Conservation (phyloP, 2,888 invertebrate genomes). For the Flexamia atlantica region DNA sequence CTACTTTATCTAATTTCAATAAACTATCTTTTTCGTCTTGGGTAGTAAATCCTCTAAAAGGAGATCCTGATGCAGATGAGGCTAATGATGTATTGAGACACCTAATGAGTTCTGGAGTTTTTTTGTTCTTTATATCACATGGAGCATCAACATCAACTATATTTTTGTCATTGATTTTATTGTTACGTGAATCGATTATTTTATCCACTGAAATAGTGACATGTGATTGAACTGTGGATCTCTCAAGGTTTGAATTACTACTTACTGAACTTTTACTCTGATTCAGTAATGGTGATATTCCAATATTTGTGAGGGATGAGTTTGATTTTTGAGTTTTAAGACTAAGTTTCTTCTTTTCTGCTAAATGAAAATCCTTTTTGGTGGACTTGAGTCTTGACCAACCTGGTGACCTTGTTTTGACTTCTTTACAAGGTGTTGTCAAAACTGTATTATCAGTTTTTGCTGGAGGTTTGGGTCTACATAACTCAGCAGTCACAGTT, state of each 20-base stretch:
- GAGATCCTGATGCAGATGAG: slow-evolving; percentile 18
- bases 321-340: slow-evolving; percentile 17
- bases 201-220: neutral
- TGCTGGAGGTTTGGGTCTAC: neutral
- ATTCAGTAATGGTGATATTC: slow-evolving; percentile 4
- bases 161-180: neutral
- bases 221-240: neutral
- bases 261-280: neutral
- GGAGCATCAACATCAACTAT: neutral
- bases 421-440: slow-evolving; percentile 17
- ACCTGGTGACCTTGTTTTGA: slow-evolving; percentile 23
- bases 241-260: neutral
- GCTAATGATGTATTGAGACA: neutral
- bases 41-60: slow-evolving; percentile 17
- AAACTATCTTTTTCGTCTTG: neutral
- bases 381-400: slow-evolving; percentile 40
- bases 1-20: neutral
- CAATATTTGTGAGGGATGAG: slow-evolving; percentile 22
- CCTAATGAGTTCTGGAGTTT: neutral
- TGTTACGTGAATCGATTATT: neutral
- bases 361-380: slow-evolving; percentile 48
- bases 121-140: neutral
- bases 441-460: neutral
- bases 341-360: slow-evolving; percentile 42
- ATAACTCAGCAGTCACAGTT: neutral